phyloP scores from a whole-genome alignment of 2,888 invertebrate genomes.

The Troilus luridus region DNA sequence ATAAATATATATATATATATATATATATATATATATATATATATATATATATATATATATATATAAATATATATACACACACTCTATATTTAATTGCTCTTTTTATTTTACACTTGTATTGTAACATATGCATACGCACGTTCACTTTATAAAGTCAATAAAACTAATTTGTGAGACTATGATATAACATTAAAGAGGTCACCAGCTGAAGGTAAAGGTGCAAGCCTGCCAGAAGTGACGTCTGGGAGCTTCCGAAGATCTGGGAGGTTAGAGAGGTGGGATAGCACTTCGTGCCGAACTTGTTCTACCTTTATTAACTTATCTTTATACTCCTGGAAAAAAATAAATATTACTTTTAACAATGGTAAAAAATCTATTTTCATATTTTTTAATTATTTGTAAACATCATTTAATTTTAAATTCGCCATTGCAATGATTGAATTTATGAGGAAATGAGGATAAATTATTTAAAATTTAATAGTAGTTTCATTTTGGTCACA shows the following conservation, averaged over 20 bases:
- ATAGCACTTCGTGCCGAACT: constrained; percentile 90
- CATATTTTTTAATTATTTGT: too few species aligned
- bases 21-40: constrained; percentile 21
- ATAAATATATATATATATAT: constrained; percentile 15
- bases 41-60: not conserved
- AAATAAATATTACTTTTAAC: not conserved
- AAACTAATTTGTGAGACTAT: constrained; percentile 43
- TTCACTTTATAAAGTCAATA: constrained; percentile 31
- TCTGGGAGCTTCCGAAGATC: constrained; percentile 93
- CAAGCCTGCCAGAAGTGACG: constrained; percentile 88
- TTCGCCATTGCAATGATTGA: too few species aligned
- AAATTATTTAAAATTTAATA: too few species aligned
- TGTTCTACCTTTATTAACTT: constrained; percentile 89
- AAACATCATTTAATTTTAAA: too few species aligned
- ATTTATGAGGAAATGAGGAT: too few species aligned
- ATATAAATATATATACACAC: too few species aligned
- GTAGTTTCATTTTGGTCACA: too few species aligned
- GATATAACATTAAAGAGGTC: constrained; percentile 81
- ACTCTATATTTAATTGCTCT: constrained; percentile 34
- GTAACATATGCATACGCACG: constrained; percentile 17
- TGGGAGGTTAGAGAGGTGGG: constrained; percentile 93
- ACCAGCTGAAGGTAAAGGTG: constrained; percentile 94
- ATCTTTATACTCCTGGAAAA: constrained; percentile 87
- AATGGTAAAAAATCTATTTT: too few species aligned
- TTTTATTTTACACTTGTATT: constrained; percentile 1